A percentile compares a stretch with the other conserved stretches of the same genome.
phyloP scores from a whole-genome alignment of 2,113 vertebrate genomes.

The Hydrochoerus hydrochaeris region DNA sequence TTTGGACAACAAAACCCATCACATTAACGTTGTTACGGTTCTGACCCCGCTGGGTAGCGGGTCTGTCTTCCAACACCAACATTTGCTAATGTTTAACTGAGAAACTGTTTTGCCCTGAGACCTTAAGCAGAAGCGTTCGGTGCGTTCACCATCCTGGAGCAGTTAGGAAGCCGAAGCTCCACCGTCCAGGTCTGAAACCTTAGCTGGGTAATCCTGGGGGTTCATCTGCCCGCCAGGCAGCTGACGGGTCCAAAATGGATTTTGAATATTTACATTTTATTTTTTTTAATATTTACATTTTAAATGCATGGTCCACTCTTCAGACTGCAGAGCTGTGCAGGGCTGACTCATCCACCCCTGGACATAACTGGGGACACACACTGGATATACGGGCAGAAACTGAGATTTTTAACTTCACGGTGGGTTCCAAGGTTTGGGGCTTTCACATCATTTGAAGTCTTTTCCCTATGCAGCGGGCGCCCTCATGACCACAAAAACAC shows the following conservation, averaged over 20 bases:
- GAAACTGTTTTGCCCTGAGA: not conserved
- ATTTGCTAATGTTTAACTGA: not conserved
- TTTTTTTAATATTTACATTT: too few relatives aligned
- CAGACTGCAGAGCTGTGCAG: not conserved
- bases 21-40: not conserved
- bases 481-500: not conserved
- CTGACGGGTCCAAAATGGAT: not conserved
- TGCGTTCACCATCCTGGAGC: not conserved
- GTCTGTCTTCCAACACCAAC: not conserved
- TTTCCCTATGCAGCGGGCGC: not conserved
- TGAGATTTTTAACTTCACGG: not conserved
- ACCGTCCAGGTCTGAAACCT: not conserved
- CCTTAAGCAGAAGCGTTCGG: not conserved
- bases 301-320: not conserved
- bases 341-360: not conserved
- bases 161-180: not conserved
- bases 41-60: not conserved
- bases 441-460: not conserved
- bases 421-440: not conserved
- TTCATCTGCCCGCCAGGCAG: not conserved
- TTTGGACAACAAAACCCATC: not conserved
- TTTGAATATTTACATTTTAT: too few relatives aligned
- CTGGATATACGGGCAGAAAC: not conserved
- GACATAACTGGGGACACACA: not conserved
- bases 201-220: not conserved